phyloP scores from a whole-genome alignment of 2,797 vertebrate genomes.

The Rhinichthys osculus region DNA sequence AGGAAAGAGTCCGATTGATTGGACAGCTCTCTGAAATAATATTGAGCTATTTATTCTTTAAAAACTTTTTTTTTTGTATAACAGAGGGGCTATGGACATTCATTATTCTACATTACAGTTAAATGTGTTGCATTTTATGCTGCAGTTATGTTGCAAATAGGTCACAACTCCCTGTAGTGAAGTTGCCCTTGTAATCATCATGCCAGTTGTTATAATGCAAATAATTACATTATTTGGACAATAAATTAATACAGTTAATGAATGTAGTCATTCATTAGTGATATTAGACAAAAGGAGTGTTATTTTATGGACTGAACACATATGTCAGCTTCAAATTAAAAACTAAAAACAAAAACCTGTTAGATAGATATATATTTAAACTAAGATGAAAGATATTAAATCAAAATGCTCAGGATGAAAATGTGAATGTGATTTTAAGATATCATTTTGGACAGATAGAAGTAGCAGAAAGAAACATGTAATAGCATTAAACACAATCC shows the following conservation, averaged over 20 bases:
- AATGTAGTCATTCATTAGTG: neutral
- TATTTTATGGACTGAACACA: neutral
- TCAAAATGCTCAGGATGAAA: too few relatives aligned
- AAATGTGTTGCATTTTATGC: neutral
- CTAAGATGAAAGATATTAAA: neutral
- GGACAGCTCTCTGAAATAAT: slow-evolving; percentile 75
- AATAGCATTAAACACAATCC: neutral
- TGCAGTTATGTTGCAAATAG: neutral
- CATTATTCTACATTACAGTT: neutral
- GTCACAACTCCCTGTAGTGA: neutral
- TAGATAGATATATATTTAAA: too few relatives aligned
- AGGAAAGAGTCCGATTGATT: slow-evolving; percentile 81
- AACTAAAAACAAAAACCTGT: neutral
- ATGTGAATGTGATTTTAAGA: neutral
- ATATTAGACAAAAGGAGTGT: neutral
- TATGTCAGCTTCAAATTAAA: neutral
- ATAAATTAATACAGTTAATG: neutral
- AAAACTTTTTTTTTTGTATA: neutral
- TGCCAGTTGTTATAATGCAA: neutral
- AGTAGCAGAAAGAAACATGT: neutral
- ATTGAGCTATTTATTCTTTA: neutral
- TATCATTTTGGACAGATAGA: neutral
- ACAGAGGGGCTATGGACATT: neutral
- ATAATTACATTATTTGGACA: neutral
- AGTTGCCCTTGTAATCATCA: neutral